Evolutionary conservation across 2,113 vertebrate genomes (phyloP).

Genomic region (Planiliza haematocheilus): DNA sequence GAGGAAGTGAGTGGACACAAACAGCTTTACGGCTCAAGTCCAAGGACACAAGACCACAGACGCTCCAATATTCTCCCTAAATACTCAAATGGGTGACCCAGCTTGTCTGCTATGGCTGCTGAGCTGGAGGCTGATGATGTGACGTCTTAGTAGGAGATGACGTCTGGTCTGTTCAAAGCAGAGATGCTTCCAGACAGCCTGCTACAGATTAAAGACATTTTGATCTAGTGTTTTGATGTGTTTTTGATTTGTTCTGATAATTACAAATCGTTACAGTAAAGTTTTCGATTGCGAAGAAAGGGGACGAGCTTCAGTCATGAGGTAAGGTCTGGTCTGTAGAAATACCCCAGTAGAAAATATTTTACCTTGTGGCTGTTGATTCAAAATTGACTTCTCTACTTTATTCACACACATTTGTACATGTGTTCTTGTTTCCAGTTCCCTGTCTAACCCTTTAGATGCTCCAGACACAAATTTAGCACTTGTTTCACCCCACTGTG

Average conservation of each 20-base stretch:
- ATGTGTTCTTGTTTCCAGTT: no score
- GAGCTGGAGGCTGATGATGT: neutral
- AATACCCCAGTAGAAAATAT: neutral
- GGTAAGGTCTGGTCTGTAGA: conserved; percentile 10
- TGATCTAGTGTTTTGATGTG: no score
- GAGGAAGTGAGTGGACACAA: conserved; percentile 48
- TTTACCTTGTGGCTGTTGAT: neutral
- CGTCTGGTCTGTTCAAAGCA: neutral
- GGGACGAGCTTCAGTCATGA: neutral
- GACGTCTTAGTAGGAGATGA: conserved; percentile 6
- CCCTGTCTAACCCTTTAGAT: neutral
- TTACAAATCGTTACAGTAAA: no score
- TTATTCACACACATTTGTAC: neutral
- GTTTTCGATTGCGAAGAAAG: neutral
- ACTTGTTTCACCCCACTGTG: neutral
- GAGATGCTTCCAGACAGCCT: neutral
- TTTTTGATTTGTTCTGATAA: no score
- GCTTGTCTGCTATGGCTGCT: neutral
- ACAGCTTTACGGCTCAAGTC: conserved; percentile 60
- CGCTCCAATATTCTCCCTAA: neutral
- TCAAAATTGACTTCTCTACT: neutral
- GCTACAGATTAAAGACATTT: no score
- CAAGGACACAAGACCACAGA: conserved; percentile 43
- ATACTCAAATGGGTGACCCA: conserved; percentile 31
- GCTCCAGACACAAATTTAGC: neutral